Conservation (phyloP, 2,888 invertebrate genomes). For the Oconnorella tubifera region DNA sequence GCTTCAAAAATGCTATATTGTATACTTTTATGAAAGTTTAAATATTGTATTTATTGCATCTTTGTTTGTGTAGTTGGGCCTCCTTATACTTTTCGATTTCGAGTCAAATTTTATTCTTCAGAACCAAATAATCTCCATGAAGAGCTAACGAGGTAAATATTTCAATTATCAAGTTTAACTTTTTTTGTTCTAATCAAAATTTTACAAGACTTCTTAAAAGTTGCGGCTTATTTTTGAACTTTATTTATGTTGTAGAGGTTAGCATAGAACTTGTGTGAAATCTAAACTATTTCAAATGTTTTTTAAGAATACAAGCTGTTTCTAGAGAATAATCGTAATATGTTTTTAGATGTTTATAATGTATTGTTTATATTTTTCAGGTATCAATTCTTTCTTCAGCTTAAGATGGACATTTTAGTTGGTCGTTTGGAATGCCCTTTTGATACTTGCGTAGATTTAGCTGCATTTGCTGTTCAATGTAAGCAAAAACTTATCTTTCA, state of each 20-base stretch:
- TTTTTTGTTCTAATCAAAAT: background rate
- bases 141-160: conserved; percentile 76
- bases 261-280: too few relatives aligned
- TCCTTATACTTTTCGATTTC: conserved; percentile 88
- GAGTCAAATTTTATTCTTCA: conserved; percentile 98
- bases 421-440: conserved; percentile 64
- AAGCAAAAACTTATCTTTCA: conserved; percentile 52
- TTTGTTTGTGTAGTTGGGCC: conserved; percentile 94
- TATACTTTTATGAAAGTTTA: too few relatives aligned
- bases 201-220: background rate
- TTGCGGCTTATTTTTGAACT: too few relatives aligned
- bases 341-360: too few relatives aligned
- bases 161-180: background rate
- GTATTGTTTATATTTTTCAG: too few relatives aligned
- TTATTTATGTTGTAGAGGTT: too few relatives aligned
- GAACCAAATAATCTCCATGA: conserved; percentile 90
- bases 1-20: too few relatives aligned
- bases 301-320: too few relatives aligned
- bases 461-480: conserved; percentile 91
- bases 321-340: too few relatives aligned
- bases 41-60: too few relatives aligned
- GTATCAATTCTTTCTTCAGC: conserved; percentile 95
- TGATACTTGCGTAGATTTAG: conserved; percentile 80
- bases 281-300: too few relatives aligned
- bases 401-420: conserved; percentile 89